A percentile compares a stretch with the other conserved stretches of the same genome.
Conservation (phyloP, 2,113 vertebrate species). For the Mellivora capensis region DNA sequence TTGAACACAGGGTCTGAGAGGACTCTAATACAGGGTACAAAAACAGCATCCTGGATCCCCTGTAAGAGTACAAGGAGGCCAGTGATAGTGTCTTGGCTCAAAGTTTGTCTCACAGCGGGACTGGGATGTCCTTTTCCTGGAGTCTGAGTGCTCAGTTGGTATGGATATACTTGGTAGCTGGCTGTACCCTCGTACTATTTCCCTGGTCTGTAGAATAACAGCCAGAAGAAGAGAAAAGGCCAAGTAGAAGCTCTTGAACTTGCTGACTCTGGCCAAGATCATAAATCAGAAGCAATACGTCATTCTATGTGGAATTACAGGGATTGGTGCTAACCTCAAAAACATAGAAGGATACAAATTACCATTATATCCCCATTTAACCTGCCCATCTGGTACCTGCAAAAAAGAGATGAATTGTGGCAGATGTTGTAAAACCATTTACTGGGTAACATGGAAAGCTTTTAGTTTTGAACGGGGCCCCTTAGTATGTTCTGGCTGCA, state of each 20-base stretch:
- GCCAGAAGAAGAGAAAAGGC: background rate
- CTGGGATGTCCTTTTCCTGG: background rate
- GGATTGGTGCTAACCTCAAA: background rate
- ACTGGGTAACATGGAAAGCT: background rate
- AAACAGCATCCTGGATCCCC: background rate
- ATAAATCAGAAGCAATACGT: background rate
- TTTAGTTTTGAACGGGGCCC: background rate
- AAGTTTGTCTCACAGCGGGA: background rate
- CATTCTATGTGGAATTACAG: background rate
- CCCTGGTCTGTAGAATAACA: background rate
- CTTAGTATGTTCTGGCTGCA: background rate
- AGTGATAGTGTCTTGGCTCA: background rate
- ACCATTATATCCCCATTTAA: background rate
- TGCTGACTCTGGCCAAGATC: background rate
- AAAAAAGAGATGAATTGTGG: background rate
- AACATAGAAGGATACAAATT: background rate
- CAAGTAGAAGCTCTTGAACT: background rate
- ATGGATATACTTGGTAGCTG: background rate
- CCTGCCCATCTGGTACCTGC: background rate
- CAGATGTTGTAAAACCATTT: background rate
- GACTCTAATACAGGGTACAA: background rate
- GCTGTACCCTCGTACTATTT: background rate
- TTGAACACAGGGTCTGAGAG: background rate
- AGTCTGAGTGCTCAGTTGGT: background rate
- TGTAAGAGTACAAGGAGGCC: background rate